A percentile compares a stretch with the other conserved stretches of the same genome.
These are phyloP conservation scores for Sebastes aleutianus DNA, from an alignment of 2,797 vertebrate genomes.

Conservation along the genomic window DNA sequence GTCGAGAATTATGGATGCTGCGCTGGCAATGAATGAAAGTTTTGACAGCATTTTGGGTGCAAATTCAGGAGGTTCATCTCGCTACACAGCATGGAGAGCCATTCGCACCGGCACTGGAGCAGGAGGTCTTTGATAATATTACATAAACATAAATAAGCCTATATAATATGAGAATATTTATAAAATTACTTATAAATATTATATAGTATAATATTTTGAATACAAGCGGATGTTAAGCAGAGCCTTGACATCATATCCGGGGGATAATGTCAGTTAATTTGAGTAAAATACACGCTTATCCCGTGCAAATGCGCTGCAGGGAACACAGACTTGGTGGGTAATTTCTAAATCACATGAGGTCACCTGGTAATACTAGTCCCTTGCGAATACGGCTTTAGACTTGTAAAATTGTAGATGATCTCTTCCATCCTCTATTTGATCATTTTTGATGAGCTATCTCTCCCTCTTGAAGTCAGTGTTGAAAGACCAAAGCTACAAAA, in stretches of 20 bases:
- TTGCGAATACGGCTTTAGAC: no score
- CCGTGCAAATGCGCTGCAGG: no score
- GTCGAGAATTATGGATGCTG: not conserved
- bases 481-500: not conserved
- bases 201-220: not conserved
- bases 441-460: not conserved
- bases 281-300: not conserved
- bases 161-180: no score
- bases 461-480: not conserved
- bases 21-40: not conserved
- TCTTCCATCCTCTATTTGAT: not conserved
- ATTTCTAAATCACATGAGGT: no score
- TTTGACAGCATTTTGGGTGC: not conserved
- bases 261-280: not conserved
- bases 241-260: not conserved
- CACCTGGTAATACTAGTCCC: no score
- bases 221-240: not conserved
- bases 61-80: no score
- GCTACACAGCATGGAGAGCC: no score
- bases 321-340: no score
- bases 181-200: no score
- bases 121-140: fast-evolving
- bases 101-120: no score
- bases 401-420: not conserved
- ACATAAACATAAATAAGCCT: no score